Conservation (phyloP, 2,888 invertebrate genomes). For the Mantis religiosa region DNA sequence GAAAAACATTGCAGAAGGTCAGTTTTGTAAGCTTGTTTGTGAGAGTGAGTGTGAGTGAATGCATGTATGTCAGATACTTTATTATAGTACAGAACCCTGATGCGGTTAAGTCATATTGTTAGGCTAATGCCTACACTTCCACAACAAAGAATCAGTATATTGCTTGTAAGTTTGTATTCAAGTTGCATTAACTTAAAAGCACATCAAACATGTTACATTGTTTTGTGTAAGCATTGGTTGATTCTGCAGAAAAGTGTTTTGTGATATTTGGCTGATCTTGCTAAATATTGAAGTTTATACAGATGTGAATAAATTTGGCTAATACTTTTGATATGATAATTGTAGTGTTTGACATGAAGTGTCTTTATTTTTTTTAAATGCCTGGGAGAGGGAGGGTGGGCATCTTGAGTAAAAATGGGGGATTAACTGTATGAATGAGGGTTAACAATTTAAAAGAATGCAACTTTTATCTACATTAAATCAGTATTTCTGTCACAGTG, state of each 20-base stretch:
- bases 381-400: not conserved
- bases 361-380: not conserved
- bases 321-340: not conserved
- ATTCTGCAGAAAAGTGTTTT: not conserved
- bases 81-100: not conserved
- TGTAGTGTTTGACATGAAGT: not conserved
- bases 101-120: not conserved
- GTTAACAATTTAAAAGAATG: not conserved
- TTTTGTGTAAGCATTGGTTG: not conserved
- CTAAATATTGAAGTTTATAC: not conserved
- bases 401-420: not conserved
- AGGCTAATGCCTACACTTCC: not conserved
- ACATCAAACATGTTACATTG: not conserved
- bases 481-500: not conserved
- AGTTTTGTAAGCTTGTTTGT: not conserved
- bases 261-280: not conserved
- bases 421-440: not conserved
- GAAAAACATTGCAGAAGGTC: not conserved
- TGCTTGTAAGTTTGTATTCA: not conserved
- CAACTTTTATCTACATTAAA: not conserved
- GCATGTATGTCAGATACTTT: not conserved
- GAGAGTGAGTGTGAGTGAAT: not conserved
- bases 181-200: not conserved
- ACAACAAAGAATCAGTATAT: not conserved
- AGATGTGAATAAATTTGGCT: not conserved